Percentiles rank a stretch among this genome's conserved stretches.
phyloP scores from a whole-genome alignment of 2,797 vertebrate genomes.

The Eutrigla gurnardus region DNA sequence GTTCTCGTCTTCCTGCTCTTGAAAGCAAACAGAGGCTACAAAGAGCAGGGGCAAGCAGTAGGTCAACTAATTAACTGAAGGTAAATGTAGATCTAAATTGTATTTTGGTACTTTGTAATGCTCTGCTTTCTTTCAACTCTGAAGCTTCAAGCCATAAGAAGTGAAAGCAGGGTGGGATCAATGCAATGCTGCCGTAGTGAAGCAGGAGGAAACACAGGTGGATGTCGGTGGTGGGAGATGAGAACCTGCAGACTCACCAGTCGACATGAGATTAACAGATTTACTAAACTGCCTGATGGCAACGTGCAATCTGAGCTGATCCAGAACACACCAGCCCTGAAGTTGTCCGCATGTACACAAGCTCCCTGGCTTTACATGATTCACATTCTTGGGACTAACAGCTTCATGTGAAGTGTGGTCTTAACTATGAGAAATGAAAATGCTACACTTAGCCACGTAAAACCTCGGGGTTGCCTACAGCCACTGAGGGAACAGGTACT shows the following conservation, averaged over 20 bases:
- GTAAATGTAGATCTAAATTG: not conserved
- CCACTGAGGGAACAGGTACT: not conserved
- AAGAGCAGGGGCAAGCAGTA: not conserved
- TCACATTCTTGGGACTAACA: not conserved
- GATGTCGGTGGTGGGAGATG: not conserved
- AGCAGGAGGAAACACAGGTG: not conserved
- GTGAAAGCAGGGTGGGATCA: not conserved
- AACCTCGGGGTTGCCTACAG: not conserved
- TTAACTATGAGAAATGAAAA: not conserved
- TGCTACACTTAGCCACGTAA: not conserved
- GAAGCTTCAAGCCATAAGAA: not conserved
- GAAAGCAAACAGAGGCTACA: not conserved
- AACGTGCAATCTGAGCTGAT: not conserved
- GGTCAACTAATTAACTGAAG: not conserved
- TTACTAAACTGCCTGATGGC: not conserved
- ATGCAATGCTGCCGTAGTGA: not conserved
- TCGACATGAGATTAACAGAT: not conserved
- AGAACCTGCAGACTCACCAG: not conserved
- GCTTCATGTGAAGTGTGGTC: not conserved
- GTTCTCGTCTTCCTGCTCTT: not conserved
- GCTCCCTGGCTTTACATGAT: not conserved
- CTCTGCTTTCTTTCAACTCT: conserved; percentile 11
- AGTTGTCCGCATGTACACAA: not conserved
- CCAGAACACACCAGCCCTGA: not conserved
- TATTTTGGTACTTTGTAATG: not conserved